Evolutionary conservation across 2,113 vertebrate genomes (phyloP).

Genomic region (Synodontis membranacea): DNA sequence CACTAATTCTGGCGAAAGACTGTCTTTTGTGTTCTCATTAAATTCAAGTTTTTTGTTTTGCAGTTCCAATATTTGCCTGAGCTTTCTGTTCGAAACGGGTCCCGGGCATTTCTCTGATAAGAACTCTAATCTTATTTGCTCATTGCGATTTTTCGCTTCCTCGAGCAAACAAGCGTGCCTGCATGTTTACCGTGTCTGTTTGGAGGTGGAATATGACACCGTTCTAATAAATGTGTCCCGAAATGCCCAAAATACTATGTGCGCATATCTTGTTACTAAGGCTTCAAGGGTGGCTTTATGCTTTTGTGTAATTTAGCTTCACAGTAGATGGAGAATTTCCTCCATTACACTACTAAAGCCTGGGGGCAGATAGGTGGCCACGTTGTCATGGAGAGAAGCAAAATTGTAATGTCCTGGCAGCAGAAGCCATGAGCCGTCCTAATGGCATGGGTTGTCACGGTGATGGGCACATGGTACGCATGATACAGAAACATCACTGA

Average conservation of each 20-base stretch:
- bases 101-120: slow-evolving; percentile 23
- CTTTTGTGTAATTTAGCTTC: slow-evolving; percentile 27
- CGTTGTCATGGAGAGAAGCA: slow-evolving; percentile 51
- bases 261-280: slow-evolving; percentile 25
- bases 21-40: slow-evolving; percentile 40
- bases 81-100: slow-evolving; percentile 25
- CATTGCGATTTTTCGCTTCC: slow-evolving; percentile 33
- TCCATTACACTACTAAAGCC: slow-evolving; percentile 51
- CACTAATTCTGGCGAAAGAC: slow-evolving; percentile 30
- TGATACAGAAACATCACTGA: slow-evolving; percentile 23
- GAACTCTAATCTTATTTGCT: slow-evolving; percentile 52
- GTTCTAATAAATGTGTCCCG: slow-evolving; percentile 28
- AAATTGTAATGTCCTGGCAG: slow-evolving; percentile 25
- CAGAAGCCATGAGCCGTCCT: slow-evolving; percentile 47
- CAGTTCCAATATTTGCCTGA: slow-evolving; percentile 48
- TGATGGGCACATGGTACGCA: slow-evolving; percentile 32
- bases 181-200: slow-evolving; percentile 41
- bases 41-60: slow-evolving; percentile 47
- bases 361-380: slow-evolving; percentile 46
- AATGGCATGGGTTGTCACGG: not conserved
- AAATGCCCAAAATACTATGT: slow-evolving; percentile 41
- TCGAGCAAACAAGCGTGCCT: slow-evolving; percentile 49
- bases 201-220: slow-evolving; percentile 43
- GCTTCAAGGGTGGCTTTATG: slow-evolving; percentile 33
- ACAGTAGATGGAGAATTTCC: slow-evolving; percentile 39